These are phyloP conservation scores for Pangasianodon hypophthalmus DNA, from an alignment of 2,113 vertebrate genomes.

Conservation along the genomic window DNA sequence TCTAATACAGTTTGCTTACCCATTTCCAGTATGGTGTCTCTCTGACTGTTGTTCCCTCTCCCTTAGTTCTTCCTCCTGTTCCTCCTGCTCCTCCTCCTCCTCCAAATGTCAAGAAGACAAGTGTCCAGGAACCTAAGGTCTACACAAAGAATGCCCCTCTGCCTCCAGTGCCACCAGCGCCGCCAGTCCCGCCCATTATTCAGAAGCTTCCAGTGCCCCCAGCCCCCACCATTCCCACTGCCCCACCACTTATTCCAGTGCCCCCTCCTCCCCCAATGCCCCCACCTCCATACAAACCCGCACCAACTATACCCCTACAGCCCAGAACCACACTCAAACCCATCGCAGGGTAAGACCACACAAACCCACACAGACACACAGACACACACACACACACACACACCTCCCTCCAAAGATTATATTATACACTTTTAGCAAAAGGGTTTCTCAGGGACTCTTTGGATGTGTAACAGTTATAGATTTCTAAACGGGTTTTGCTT, in stretches of 20 bases:
- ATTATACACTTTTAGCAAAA: background rate
- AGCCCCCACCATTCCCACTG: conserved; percentile 36
- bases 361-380: background rate
- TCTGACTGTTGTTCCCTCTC: conserved; percentile 1
- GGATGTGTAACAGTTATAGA: background rate
- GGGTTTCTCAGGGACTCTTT: background rate
- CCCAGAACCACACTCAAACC: conserved; percentile 44
- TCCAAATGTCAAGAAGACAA: conserved; percentile 55
- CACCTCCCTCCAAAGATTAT: background rate
- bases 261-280: conserved; percentile 43
- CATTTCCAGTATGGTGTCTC: background rate
- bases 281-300: conserved; percentile 46
- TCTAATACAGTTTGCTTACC: background rate
- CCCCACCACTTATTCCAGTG: conserved; percentile 15
- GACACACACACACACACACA: background rate
- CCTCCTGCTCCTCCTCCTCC: conserved; percentile 22
- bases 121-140: conserved; percentile 42
- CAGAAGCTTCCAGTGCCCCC: background rate
- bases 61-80: conserved; percentile 64
- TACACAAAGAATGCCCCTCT: conserved; percentile 52
- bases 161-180: conserved; percentile 52
- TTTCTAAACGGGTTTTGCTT: background rate
- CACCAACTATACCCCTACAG: conserved; percentile 32
- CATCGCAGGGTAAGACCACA: conserved; percentile 52
- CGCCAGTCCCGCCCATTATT: background rate